Conservation (phyloP, 2,888 invertebrate genomes). For the Acleris literana region DNA sequence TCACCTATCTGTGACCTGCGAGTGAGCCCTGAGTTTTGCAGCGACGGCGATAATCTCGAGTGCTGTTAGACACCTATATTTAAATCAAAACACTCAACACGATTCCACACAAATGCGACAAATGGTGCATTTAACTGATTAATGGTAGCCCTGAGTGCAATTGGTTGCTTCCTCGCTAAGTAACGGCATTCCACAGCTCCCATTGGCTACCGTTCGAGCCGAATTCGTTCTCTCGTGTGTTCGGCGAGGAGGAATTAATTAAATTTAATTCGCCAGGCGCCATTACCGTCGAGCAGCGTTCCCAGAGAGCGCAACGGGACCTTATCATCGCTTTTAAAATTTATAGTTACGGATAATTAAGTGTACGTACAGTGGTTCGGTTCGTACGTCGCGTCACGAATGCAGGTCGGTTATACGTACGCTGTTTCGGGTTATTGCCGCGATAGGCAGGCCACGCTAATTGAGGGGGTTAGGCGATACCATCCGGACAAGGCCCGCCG, state of each 20-base stretch:
- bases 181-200: conserved; percentile 33
- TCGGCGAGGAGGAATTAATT: conserved; percentile 68
- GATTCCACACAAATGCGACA: not conserved
- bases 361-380: conserved; percentile 65
- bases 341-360: conserved; percentile 79
- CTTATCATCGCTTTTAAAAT: conserved; percentile 77
- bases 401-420: conserved; percentile 52
- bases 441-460: conserved; percentile 68
- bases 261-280: conserved; percentile 67
- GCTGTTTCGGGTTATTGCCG: conserved; percentile 63
- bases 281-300: conserved; percentile 62
- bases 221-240: conserved; percentile 47
- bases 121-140: conserved; percentile 2
- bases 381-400: conserved; percentile 70
- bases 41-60: conserved; percentile 22
- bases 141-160: conserved; percentile 19
- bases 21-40: conserved; percentile 15
- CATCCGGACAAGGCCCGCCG: conserved; percentile 60
- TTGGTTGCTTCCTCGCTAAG: conserved; percentile 21
- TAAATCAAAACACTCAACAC: conserved; percentile 24
- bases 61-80: conserved; percentile 20
- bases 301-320: conserved; percentile 67
- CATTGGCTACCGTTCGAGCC: conserved; percentile 38
- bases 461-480: conserved; percentile 70
- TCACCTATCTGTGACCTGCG: conserved; percentile 31